phyloP scores from a whole-genome alignment of 2,888 invertebrate genomes.

The Malthinus flaveolus region DNA sequence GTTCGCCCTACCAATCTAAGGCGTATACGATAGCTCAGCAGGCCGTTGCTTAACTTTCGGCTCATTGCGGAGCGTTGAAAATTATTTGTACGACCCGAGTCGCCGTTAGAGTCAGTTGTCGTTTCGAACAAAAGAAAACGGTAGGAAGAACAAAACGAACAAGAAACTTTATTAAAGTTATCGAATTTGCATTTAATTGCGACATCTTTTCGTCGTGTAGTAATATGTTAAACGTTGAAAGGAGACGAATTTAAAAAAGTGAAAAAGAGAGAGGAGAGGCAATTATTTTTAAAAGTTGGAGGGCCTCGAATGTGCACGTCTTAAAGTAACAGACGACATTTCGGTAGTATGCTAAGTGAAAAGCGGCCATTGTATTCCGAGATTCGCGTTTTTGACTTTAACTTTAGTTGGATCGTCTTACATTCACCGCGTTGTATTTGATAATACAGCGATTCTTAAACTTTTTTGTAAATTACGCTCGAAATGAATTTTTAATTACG shows the following conservation, averaged over 20 bases:
- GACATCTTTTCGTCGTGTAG: too few relatives aligned
- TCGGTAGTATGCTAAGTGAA: slow-evolving; percentile 53
- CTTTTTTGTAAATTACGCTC: background rate
- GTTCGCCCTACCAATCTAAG: too few relatives aligned
- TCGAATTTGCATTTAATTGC: too few relatives aligned
- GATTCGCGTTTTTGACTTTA: slow-evolving; percentile 37
- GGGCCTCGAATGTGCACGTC: slow-evolving; percentile 29
- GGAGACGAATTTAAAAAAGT: slow-evolving; percentile 40
- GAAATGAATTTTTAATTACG: background rate
- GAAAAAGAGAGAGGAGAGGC: slow-evolving; percentile 41
- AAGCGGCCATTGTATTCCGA: slow-evolving; percentile 54
- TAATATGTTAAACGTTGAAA: slow-evolving; percentile 20
- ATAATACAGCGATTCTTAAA: too few relatives aligned
- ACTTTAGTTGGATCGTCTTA: slow-evolving; percentile 26
- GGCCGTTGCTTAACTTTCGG: too few relatives aligned
- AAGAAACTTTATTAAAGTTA: too few relatives aligned
- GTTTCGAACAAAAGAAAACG: too few relatives aligned
- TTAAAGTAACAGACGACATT: slow-evolving; percentile 42
- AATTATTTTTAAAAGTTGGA: slow-evolving; percentile 43
- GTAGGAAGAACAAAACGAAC: too few relatives aligned
- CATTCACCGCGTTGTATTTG: slow-evolving; percentile 22
- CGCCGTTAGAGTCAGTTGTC: too few relatives aligned
- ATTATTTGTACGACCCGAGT: too few relatives aligned
- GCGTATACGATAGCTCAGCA: too few relatives aligned
- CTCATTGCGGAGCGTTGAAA: too few relatives aligned